Base-by-base conservation (phyloP, 2,888 invertebrate genomes). In the Acanthococcus lagerstroemiae region DNA sequence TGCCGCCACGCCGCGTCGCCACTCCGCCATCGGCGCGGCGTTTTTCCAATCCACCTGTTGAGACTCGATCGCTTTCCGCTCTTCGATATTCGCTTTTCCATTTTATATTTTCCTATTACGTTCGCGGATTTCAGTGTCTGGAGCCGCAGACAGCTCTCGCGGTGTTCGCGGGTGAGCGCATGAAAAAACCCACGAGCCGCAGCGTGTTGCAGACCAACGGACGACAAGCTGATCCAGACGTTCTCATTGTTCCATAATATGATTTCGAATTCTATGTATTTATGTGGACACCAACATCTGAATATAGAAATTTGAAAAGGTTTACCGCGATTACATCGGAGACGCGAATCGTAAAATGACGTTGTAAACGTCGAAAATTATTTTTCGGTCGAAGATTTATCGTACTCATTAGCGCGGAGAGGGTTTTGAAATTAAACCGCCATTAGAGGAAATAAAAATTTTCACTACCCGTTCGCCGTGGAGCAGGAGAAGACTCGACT, bases 11-110 rank as follows among this genome's bases (percentile, higher is more conserved):
- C 25, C 25, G 27, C 55, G 37, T 37, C 27, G 26, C 54, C 54
- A 26, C n/a, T n/a, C n/a, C n/a, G n/a, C n/a, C n/a, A n/a, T 3
- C 37, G 37, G n/a, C 12, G 12, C 37, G 2, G n/a, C 12, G n/a
- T 37, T n/a, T 9, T 61, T 61, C 52, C 22, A 22, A 50, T 52
- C 50, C 52, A 61, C 61, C 61, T 61, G 61, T 61, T 61, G 61
- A 61, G 4, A 55, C 25, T n/a, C n/a, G n/a, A n/a, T 22, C 22
- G 52, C 21, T 52, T 22, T 52, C 22, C 24, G 12, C 37, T 30
- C 12, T 30, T 1, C 12, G n/a, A 3, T 37, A 37, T 15, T 37
- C 37, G 37, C n/a, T 37, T 37, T n/a, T n/a, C 37, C 12, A 37
- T 37, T 1, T 37, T n/a, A n/a, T 37, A 37, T 3, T 37, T 37